phyloP scores from a whole-genome alignment of 1,140 invertebrate genomes.

The Drosophila takahashii region DNA sequence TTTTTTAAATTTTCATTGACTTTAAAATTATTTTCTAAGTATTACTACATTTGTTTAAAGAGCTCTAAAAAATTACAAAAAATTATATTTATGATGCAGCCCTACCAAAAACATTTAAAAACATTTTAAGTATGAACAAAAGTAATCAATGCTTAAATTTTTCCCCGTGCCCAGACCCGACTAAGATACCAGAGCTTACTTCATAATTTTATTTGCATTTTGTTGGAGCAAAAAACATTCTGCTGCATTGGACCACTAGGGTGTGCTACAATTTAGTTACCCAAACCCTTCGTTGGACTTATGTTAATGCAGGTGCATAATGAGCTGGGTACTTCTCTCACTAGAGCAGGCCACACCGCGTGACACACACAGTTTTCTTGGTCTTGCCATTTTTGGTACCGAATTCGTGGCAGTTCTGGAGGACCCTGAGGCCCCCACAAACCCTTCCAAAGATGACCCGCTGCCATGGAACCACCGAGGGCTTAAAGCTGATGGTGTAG shows the following conservation, averaged over 20 bases:
- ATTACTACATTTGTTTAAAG: too few relatives aligned
- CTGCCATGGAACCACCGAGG: constrained; percentile 31
- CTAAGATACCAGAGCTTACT: constrained; percentile 40
- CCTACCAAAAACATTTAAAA: too few relatives aligned
- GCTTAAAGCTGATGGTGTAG: constrained; percentile 75
- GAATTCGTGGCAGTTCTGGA: constrained; percentile 53
- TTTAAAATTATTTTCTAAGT: too few relatives aligned
- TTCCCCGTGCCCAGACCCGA: not conserved
- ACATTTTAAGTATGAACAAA: not conserved
- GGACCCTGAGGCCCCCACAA: constrained; percentile 46
- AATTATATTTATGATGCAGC: too few relatives aligned
- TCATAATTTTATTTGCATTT: constrained; percentile 69
- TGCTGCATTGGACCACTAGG: constrained; percentile 43
- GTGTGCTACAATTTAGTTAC: constrained; percentile 43
- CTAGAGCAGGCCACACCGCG: constrained; percentile 65
- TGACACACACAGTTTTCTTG: constrained; percentile 49
- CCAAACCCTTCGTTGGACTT: constrained; percentile 6
- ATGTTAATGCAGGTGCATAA: constrained; percentile 46
- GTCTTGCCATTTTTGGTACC: constrained; percentile 67
- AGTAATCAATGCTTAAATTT: not conserved
- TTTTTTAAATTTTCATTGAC: too few relatives aligned
- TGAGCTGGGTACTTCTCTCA: constrained; percentile 3
- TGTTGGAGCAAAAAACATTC: constrained; percentile 20
- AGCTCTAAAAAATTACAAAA: too few relatives aligned
- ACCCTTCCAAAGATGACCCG: constrained; percentile 68